Percentiles rank a stretch among this genome's conserved stretches.
phyloP scores from a whole-genome alignment of 2,888 invertebrate genomes.

The Omphaloscelis lunosa region DNA sequence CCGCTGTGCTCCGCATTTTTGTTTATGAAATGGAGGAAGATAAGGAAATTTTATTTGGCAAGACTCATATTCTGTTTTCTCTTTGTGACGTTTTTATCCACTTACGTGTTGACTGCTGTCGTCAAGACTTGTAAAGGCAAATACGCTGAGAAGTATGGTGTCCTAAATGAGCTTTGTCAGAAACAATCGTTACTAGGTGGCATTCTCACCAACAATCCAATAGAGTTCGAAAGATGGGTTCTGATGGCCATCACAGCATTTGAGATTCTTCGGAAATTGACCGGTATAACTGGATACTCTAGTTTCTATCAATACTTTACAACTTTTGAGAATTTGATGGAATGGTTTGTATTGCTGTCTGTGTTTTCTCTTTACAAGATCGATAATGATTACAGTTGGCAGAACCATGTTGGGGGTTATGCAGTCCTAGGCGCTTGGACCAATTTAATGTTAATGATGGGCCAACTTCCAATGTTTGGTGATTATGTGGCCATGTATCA shows the following conservation, averaged over 20 bases:
- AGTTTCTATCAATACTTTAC: conserved; percentile 95
- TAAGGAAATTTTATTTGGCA: conserved; percentile 96
- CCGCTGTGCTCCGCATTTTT: conserved; percentile 96
- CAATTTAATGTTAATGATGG: conserved; percentile 96
- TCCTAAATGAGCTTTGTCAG: conserved; percentile 93
- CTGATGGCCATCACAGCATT: conserved; percentile 94
- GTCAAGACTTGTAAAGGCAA: conserved; percentile 92
- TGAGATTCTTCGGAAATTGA: conserved; percentile 94
- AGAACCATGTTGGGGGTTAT: conserved; percentile 96
- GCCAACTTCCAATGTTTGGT: conserved; percentile 96
- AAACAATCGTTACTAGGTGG: conserved; percentile 93
- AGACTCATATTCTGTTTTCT: conserved; percentile 95
- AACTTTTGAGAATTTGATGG: conserved; percentile 96
- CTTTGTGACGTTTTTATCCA: conserved; percentile 94
- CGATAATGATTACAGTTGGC: conserved; percentile 95
- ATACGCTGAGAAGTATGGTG: conserved; percentile 86
- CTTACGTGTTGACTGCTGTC: conserved; percentile 95
- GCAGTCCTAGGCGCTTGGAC: conserved; percentile 96
- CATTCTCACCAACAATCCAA: conserved; percentile 93
- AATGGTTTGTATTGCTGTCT: conserved; percentile 96
- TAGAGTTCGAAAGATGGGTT: conserved; percentile 95
- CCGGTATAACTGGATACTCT: conserved; percentile 95
- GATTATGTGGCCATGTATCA: conserved; percentile 98
- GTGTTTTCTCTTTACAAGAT: conserved; percentile 95
- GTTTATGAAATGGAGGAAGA: conserved; percentile 97